phyloP scores from a whole-genome alignment of 2,113 vertebrate species.

The Pungitius pungitius region DNA sequence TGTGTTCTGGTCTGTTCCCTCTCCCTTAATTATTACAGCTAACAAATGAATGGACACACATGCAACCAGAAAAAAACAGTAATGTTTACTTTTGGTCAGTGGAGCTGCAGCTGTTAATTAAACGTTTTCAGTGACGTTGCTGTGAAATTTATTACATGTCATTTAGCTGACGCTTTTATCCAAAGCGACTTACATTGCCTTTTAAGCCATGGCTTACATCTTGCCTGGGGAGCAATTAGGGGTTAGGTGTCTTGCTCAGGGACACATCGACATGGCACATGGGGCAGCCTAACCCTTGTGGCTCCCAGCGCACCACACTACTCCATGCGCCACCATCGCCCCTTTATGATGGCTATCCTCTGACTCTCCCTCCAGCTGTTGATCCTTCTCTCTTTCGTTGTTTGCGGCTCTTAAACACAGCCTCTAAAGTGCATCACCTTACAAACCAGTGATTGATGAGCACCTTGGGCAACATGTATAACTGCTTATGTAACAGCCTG shows the following conservation, averaged over 20 bases:
- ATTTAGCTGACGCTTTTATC: too few relatives aligned
- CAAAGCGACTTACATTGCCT: too few relatives aligned
- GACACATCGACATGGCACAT: too few relatives aligned
- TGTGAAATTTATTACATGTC: too few relatives aligned
- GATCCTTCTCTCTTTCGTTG: neutral
- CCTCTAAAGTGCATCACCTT: neutral
- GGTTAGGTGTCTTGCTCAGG: too few relatives aligned
- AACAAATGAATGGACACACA: conserved; percentile 9
- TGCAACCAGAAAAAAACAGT: neutral
- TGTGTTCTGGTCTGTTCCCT: neutral
- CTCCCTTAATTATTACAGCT: neutral
- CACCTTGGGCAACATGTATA: too few relatives aligned
- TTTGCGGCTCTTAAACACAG: neutral
- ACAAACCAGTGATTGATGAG: neutral
- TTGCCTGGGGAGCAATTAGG: too few relatives aligned
- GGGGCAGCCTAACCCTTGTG: too few relatives aligned
- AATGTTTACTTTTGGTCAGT: neutral
- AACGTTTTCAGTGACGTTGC: neutral
- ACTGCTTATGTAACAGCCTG: neutral
- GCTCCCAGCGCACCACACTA: too few relatives aligned
- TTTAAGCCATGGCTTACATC: too few relatives aligned
- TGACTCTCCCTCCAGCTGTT: neutral
- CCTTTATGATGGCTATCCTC: neutral
- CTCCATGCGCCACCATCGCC: too few relatives aligned
- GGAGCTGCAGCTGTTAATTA: neutral